Percentiles rank a stretch among this genome's conserved stretches.
phyloP scores from a whole-genome alignment of 2,113 vertebrate genomes.

The Pangasianodon hypophthalmus region DNA sequence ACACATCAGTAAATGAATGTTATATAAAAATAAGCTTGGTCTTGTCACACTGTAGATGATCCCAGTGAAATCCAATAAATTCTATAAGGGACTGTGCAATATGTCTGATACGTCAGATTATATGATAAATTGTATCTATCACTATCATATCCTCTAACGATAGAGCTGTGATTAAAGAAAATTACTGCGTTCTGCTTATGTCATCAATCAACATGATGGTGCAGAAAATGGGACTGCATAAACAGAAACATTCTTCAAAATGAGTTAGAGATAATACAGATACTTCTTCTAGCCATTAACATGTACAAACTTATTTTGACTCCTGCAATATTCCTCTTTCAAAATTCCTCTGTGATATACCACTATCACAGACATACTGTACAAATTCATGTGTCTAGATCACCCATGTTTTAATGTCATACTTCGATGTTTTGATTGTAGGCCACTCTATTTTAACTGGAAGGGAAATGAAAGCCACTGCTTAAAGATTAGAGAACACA shows the following conservation, averaged over 20 bases:
- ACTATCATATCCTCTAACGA: not conserved
- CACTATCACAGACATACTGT: not conserved
- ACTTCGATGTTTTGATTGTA: not conserved
- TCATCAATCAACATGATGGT: not conserved
- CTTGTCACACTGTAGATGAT: not conserved
- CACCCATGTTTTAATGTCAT: conserved; percentile 5
- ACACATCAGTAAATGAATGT: not conserved
- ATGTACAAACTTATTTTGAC: not conserved
- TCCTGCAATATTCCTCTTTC: not conserved
- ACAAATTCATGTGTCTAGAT: not conserved
- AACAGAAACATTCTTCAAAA: not conserved
- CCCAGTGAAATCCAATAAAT: not conserved
- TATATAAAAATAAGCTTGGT: not conserved
- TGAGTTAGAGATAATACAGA: not conserved
- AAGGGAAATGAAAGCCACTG: conserved; percentile 45
- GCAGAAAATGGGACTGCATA: not conserved
- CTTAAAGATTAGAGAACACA: conserved; percentile 70
- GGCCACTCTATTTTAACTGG: not conserved
- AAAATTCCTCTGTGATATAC: not conserved
- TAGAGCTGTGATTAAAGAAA: not conserved
- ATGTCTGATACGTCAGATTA: not conserved
- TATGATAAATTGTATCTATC: not conserved
- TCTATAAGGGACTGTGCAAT: not conserved
- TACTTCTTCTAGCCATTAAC: not conserved
- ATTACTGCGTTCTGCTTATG: not conserved